Percentiles rank a stretch among this genome's conserved stretches.
Conservation (phyloP, 2,797 vertebrate genomes). For the Rhyacichthys aspro region DNA sequence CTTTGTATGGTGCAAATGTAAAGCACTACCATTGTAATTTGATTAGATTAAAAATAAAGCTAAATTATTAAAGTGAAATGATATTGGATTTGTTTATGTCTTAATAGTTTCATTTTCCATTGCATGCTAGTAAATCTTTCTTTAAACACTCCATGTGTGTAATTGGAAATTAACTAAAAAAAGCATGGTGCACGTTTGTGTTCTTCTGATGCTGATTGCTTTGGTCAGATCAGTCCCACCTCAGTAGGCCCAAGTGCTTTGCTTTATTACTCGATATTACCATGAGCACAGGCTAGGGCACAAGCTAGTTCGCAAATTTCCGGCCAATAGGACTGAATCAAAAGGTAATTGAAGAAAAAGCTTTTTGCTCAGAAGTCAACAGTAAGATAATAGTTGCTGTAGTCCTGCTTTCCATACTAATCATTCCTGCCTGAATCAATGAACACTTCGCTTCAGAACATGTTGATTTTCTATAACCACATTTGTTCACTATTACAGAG, state of each 20-base stretch:
- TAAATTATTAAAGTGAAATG: too few species aligned
- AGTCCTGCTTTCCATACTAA: neutral
- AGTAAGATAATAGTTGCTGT: neutral
- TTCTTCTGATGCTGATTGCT: constrained; percentile 31
- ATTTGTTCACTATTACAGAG: neutral
- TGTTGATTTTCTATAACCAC: neutral
- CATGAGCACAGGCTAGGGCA: constrained; percentile 35
- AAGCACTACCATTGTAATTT: too few species aligned
- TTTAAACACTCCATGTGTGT: too few species aligned
- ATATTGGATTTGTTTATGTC: too few species aligned
- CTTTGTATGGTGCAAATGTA: too few species aligned
- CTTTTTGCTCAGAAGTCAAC: neutral
- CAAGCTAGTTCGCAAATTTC: neutral
- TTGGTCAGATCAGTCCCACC: constrained; percentile 29
- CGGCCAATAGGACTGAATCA: neutral
- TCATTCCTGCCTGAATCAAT: neutral
- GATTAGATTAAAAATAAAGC: too few species aligned
- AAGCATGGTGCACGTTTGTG: neutral
- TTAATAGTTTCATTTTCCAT: too few species aligned
- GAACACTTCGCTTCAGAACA: neutral
- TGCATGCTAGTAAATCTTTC: too few species aligned
- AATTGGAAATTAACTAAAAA: neutral
- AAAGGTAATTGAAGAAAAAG: constrained; percentile 3
- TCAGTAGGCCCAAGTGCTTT: constrained; percentile 3
- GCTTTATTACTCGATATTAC: constrained; percentile 40